These are phyloP conservation scores for Drosophila burlai DNA, from an alignment of 1,140 invertebrate genomes.

Conservation along the genomic window DNA sequence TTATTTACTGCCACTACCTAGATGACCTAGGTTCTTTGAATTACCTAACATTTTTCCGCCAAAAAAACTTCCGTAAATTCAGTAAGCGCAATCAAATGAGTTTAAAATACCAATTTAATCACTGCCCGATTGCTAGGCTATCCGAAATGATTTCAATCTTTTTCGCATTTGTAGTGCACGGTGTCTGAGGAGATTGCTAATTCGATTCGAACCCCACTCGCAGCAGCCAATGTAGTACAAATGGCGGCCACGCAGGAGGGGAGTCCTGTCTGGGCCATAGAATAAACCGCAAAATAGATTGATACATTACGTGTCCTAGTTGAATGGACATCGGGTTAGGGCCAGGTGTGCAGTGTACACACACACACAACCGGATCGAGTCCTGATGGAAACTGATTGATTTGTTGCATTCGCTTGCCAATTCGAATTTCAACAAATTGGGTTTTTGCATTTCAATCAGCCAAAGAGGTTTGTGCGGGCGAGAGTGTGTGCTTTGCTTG, in stretches of 20 bases:
- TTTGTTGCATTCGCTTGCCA: slow-evolving; percentile 67
- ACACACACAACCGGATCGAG: slow-evolving; percentile 9
- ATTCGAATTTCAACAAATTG: slow-evolving; percentile 75
- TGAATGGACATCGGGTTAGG: slow-evolving; percentile 49
- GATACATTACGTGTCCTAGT: slow-evolving; percentile 75
- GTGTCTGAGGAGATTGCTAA: slow-evolving; percentile 53
- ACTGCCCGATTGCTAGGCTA: background rate
- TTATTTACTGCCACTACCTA: no score
- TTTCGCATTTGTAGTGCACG: slow-evolving; percentile 34
- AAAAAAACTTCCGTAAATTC: background rate
- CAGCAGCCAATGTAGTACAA: slow-evolving; percentile 36
- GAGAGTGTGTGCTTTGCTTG: slow-evolving; percentile 3
- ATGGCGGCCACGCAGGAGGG: slow-evolving; percentile 22
- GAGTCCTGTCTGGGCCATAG: slow-evolving; percentile 30
- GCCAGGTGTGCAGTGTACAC: slow-evolving; percentile 21
- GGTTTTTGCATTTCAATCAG: slow-evolving; percentile 78
- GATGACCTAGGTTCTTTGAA: no score
- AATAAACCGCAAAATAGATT: slow-evolving; percentile 74
- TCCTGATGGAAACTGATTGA: slow-evolving; percentile 61
- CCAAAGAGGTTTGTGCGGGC: slow-evolving; percentile 67
- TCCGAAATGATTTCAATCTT: slow-evolving; percentile 31
- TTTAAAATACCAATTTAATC: slow-evolving; percentile 26
- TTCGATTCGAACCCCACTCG: slow-evolving; percentile 29
- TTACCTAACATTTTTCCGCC: background rate
- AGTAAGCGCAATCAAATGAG: background rate